These are phyloP conservation scores for Zoanthus gigantus DNA, from an alignment of 92 coral and sea anemone genomes.

Conservation along the genomic window DNA sequence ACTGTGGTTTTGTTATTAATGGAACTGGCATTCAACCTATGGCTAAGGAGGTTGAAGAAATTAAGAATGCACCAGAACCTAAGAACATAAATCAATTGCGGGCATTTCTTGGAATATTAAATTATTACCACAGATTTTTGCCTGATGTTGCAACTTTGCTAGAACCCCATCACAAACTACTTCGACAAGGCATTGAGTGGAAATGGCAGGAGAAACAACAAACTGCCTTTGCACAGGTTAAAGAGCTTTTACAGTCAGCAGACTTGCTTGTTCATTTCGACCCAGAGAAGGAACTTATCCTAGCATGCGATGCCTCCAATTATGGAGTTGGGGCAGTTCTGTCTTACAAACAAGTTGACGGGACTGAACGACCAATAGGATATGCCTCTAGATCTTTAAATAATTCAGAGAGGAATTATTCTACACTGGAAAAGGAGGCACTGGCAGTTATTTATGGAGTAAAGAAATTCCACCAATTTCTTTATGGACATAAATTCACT, in stretches of 20 bases:
- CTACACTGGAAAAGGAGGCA: slow-evolving; percentile 24
- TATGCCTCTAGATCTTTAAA: slow-evolving; percentile 47
- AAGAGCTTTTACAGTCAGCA: slow-evolving; percentile 7
- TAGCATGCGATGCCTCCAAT: slow-evolving; percentile 57
- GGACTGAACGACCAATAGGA: neutral
- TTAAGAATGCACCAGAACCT: neutral
- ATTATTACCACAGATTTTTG: slow-evolving; percentile 58
- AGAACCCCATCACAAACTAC: slow-evolving; percentile 61
- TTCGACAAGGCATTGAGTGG: slow-evolving; percentile 39
- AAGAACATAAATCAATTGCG: slow-evolving; percentile 57
- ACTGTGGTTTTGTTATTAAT: slow-evolving; percentile 60
- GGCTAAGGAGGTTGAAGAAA: neutral
- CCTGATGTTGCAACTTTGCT: neutral
- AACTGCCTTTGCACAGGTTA: neutral
- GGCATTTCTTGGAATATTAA: slow-evolving; percentile 1
- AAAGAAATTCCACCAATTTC: neutral
- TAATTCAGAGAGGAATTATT: slow-evolving; percentile 64
- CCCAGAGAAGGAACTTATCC: slow-evolving; percentile 43
- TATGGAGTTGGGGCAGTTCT: neutral
- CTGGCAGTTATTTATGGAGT: neutral
- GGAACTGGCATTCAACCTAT: slow-evolving; percentile 66
- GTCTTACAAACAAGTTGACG: neutral
- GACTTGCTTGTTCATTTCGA: slow-evolving; percentile 42
- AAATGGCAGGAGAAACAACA: slow-evolving; percentile 43
- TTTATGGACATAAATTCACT: too few relatives aligned